phyloP scores from a whole-genome alignment of 2,113 vertebrate genomes.

The Zapornia atra region DNA sequence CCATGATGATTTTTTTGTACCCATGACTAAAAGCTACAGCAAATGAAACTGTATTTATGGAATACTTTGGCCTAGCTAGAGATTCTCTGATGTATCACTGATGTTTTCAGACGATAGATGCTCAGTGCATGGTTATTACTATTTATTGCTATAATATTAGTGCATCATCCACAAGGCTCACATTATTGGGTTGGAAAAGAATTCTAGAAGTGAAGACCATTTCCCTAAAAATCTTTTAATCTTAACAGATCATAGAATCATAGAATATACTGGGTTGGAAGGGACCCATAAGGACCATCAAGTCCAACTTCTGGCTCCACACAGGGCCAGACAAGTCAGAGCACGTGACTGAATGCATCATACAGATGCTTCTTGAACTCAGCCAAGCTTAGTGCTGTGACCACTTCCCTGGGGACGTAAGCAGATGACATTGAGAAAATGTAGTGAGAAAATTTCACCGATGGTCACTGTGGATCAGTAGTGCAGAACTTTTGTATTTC shows the following conservation, averaged over 20 bases:
- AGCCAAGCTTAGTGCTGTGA: no score
- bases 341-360: no score
- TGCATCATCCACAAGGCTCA: neutral
- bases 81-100: neutral
- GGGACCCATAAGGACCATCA: no score
- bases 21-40: fast-evolving
- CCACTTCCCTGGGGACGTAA: neutral
- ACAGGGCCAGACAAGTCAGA: no score
- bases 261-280: no score
- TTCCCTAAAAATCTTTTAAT: neutral
- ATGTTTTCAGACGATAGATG: neutral
- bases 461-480: fast-evolving
- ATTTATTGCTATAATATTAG: neutral
- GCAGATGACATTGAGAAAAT: neutral
- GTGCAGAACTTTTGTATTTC: neutral
- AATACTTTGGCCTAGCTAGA: neutral
- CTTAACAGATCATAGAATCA: neutral
- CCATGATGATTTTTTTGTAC: neutral
- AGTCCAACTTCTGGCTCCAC: no score
- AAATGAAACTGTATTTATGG: neutral
- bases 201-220: neutral
- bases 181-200: neutral
- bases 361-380: no score
- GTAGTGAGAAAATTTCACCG: neutral
- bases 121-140: neutral